Base-by-base conservation (phyloP, 64 coral and sea anemone species). In the Trachythela sp. region DNA sequence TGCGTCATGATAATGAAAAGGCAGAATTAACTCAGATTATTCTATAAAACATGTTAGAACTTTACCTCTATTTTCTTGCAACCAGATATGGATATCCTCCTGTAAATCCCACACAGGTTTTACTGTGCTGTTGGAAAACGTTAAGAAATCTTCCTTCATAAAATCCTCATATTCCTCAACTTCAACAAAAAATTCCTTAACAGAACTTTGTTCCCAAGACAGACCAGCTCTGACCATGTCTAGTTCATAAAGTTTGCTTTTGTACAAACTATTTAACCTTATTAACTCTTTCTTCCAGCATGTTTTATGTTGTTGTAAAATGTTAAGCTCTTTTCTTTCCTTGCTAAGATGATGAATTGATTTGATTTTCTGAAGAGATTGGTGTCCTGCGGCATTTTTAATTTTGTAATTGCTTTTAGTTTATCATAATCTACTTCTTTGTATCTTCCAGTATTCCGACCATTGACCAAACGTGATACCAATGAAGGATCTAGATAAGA, bases 281-380 rank as follows among this genome's bases (percentile, higher is more conserved):
- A 98, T 91, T 68, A 91, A 87, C 72, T 98, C 95, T 56, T 98
- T 98, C 40, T 77, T 86, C 95, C 95, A 98, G 77, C 95, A 98
- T 84, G 91, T 77, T 91, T 89, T 98, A 48, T 98, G 95, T 4
- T 98, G 95, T 40, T 98, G 95, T 17, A 98, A 51, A 8, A 98
- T 88, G 37, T 93, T 89, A 35, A 94, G 91, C 76, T 94, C 95
- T 59, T 98, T 98, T 48, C 92, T 92, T 54, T 92, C 85, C 40
- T 94, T 93, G 15, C 83, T 94, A 22, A 83, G 85, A 87, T 94
- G 87, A 26, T 89, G 89, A 48, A 99, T 92, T 84, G 91, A 90
- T 89, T 99, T 91, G 54, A 99, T 89, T 48, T 99, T 99, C 17
- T 91, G 86, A 30, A 93, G 84, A 11, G 96, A 91, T 48, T 75